Percentiles rank a stretch among this genome's conserved stretches.
Conservation (phyloP, 2,113 vertebrate species). For the Diadophis punctatus region DNA sequence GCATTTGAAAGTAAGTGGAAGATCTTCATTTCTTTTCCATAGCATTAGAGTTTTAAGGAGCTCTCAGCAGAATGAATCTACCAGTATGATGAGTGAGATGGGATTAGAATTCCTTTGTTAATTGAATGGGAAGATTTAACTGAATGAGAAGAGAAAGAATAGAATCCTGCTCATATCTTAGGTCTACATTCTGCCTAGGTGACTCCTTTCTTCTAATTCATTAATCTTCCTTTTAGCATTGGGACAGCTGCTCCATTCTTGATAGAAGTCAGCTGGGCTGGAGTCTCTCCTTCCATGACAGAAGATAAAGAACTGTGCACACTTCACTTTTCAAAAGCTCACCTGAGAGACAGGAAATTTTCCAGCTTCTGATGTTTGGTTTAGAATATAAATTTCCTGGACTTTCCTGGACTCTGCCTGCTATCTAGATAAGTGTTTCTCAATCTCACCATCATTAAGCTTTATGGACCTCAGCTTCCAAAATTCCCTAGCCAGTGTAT, state of each 20-base stretch:
- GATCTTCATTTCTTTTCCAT: not conserved
- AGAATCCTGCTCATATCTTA: not conserved
- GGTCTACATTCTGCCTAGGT: not conserved
- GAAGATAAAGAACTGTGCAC: not conserved
- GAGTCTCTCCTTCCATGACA: not conserved
- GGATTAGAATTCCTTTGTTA: not conserved
- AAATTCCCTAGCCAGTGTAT: not conserved
- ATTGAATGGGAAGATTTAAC: not conserved
- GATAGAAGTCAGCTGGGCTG: not conserved
- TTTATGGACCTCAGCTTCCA: not conserved
- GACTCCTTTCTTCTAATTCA: not conserved
- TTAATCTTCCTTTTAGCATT: not conserved
- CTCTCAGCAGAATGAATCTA: not conserved
- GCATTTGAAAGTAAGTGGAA: not conserved
- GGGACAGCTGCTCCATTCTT: not conserved
- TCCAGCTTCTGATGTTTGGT: not conserved
- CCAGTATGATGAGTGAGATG: not conserved
- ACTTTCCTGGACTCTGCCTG: not conserved
- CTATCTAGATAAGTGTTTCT: not conserved
- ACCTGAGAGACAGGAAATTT: not conserved
- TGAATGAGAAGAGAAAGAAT: not conserved
- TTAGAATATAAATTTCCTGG: not conserved
- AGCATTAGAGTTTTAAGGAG: not conserved
- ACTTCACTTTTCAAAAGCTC: not conserved
- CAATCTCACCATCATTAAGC: not conserved